Conservation (phyloP, 2,888 invertebrate species). For the Phyto melanocephala region DNA sequence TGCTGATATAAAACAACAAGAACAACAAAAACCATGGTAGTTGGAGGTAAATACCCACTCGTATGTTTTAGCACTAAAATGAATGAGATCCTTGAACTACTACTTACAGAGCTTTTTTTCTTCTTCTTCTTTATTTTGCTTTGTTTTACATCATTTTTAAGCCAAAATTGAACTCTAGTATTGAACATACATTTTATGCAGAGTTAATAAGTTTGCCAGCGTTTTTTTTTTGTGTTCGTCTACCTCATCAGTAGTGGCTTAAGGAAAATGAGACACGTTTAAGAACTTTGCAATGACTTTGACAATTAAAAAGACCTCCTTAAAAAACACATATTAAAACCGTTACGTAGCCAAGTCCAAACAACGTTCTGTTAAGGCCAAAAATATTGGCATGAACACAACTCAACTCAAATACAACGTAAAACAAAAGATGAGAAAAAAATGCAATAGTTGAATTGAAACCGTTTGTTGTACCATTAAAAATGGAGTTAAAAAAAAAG, state of each 20-base stretch:
- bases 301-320: slow-evolving; percentile 62
- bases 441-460: slow-evolving; percentile 1
- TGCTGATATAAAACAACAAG: slow-evolving; percentile 16
- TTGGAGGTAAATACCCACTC: slow-evolving; percentile 10
- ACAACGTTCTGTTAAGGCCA: slow-evolving; percentile 33
- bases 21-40: slow-evolving; percentile 28
- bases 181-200: slow-evolving; percentile 63
- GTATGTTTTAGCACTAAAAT: slow-evolving; percentile 15
- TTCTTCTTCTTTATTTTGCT: slow-evolving; percentile 1
- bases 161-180: slow-evolving; percentile 35
- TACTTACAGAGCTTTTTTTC: neutral
- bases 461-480: slow-evolving; percentile 30
- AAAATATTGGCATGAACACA: slow-evolving; percentile 31
- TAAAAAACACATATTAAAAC: slow-evolving; percentile 32
- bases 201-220: slow-evolving; percentile 57
- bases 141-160: slow-evolving; percentile 55
- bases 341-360: slow-evolving; percentile 45
- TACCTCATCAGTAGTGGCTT: slow-evolving; percentile 13
- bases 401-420: too few relatives aligned
- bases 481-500: neutral
- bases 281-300: slow-evolving; percentile 64
- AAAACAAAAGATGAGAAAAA: neutral
- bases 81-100: slow-evolving; percentile 59
- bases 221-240: slow-evolving; percentile 1
- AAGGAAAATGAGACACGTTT: slow-evolving; percentile 45